Base-by-base conservation (phyloP, 2,113 vertebrate species). In the Sinocyclocheilus maitianheensis region DNA sequence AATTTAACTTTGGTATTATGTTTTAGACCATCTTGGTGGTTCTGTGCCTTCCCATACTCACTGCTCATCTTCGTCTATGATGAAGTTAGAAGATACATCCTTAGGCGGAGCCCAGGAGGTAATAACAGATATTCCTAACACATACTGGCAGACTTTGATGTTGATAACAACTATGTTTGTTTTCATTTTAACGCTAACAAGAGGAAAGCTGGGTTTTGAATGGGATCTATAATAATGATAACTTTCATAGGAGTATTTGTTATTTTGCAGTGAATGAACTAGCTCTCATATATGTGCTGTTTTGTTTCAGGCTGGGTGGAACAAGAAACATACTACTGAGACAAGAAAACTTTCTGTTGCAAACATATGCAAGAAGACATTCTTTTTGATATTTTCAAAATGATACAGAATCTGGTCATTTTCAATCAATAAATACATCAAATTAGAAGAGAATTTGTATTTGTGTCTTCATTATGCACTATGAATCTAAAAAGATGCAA, bases 251-350 rank as follows among this genome's bases (percentile, higher is more conserved):
- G 2, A 3, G 16, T 46, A 3, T 81, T 65, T 26, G 51, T 58
- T 58, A 51, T 55, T 22, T 10, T 22, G 5, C 26, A 12, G 71
- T 34, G 34, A 26, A 37, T 53, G 22, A 51, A 58, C 3, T 58
- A 30, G 9, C 26, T 53, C 18, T 80, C 0, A 55, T 62, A 1
- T 80, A 0, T 81, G n/a, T 71, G 20, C 71, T 92, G 11, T 62
- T 12, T 93, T 88, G 72, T 87, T 86, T 77, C 76, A 97, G 96
- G 96, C 85, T 97, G 96, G 96, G 91, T 97, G 91, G 96, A 97
- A 86, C 84, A 65, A 69, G 96, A 97, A 88, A 97, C 96, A 0
- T 97, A 97, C 92, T 97, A 97, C 93, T 97, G 92, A 95, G 76
- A 24, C 37, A 74, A 26, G 22, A 16, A 14, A 22, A 58, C 40